Evolutionary conservation across 2,797 vertebrate species (phyloP).

Genomic region (Cichlasoma orientale): DNA sequence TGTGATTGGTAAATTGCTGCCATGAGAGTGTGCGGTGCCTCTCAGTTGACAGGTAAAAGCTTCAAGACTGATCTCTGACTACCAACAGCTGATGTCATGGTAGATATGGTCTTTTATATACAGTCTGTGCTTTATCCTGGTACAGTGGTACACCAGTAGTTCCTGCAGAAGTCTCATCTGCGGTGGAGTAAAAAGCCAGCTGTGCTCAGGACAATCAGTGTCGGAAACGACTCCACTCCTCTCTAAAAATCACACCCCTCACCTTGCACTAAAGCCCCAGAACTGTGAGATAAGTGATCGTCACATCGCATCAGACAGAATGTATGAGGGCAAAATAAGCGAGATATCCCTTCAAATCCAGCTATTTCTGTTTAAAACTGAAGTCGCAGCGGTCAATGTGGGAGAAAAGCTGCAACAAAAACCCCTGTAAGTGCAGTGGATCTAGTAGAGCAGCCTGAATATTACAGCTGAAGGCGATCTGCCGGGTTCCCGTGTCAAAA

Average conservation of each 20-base stretch:
- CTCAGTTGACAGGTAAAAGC: background rate
- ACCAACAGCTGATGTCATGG: background rate
- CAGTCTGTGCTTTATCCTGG: background rate
- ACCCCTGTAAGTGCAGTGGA: background rate
- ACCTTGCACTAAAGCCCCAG: background rate
- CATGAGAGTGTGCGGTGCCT: background rate
- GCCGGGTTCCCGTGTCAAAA: background rate
- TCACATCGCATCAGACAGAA: background rate
- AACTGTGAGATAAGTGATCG: background rate
- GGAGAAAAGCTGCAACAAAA: background rate
- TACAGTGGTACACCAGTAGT: background rate
- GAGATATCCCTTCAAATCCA: background rate
- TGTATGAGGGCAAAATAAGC: background rate
- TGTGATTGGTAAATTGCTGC: background rate
- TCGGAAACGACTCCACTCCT: background rate
- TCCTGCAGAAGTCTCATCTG: background rate
- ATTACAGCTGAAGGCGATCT: slow-evolving; percentile 5
- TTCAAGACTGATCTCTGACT: background rate
- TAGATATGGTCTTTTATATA: background rate
- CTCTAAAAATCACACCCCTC: background rate
- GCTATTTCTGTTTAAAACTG: background rate
- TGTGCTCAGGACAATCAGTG: background rate
- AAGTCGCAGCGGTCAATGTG: background rate
- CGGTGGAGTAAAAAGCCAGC: background rate
- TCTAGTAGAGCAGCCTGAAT: background rate